Base-by-base conservation (phyloP, 2,113 vertebrate species). In the Ammodytes dubius region DNA sequence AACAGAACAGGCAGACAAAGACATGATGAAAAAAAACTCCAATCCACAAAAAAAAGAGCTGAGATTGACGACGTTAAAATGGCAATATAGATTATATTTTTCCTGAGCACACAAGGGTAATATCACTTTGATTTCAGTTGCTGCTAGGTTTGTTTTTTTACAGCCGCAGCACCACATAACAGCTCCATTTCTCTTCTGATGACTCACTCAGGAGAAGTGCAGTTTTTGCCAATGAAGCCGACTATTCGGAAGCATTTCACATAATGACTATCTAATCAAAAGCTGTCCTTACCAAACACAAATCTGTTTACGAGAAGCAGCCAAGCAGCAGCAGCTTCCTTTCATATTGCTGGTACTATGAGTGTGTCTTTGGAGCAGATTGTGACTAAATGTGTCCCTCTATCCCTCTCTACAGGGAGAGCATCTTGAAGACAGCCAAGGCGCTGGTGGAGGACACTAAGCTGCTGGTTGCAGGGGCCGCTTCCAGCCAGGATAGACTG, bases 341-440 rank as follows among this genome's bases (percentile, higher is more conserved):
- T 61, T 81, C 63, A 77, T 79, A 63, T 63, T 59, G 49, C 71
- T 65, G 56, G 50, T 70, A 13, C 70, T 68, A 27, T 57, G 42
- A 80, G 64, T 53, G 59, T 61, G 65, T 83, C 47, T 81, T 63
- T 17, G 64, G 40, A 83, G 82, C 79, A 89, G 85, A 88, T 85
- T 86, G 83, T 89, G 66, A 77, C 49, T 67, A 69, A 75, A 9
- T 82, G 70, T 86, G 77, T 89, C 19, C 53, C 39, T 27, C 27
- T 27, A 0, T 83, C 73, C 82, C 57, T 71, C 93, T 27, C 27
- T 27, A 27, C 2, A 99, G 99, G 93, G 99, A 99, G 91, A 99
- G 97, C 90, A 99, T 99, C 72, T 91, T 99, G 92, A 99, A 99
- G 94, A 99, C 98, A 2, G 99, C 99, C 89, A 99, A 99, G 93